Evolutionary conservation across 2,888 invertebrate genomes (phyloP), one percentile per base, ranked within the genome.

Genomic region (Pandemis heparana): DNA sequence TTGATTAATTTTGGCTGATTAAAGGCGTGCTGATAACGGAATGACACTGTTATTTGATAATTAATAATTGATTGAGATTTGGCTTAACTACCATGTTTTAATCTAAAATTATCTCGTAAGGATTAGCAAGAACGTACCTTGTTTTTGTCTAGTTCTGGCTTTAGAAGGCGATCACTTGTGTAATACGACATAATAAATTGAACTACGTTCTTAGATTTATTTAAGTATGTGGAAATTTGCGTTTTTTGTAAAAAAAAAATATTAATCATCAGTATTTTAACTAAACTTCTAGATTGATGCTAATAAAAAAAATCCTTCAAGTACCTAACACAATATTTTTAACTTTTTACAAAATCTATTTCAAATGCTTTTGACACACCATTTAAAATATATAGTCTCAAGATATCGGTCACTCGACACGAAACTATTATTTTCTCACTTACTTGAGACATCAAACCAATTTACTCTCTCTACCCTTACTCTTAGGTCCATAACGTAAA

Each of bases 1-100:
- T 68, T 14, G 32, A 32, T 38, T 32, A 63, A 73, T 68, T 59
- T 64, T 48, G 39, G 56, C 32, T 60, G 73, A 73, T 69, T 68
- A 68, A 71, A 39, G 5, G 23, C 16, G 32, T 14, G 12, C 18
- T 18, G 73, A 73, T 65, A 75, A 71, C 59, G 51, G 12, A 53
- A 51, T 61, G 74, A 65, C 59, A 23, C 18, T 23, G 60, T 53
- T 23, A 53, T 62, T 70, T 46, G 74, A 74, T 74, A 74, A 70
- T 74, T 70, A 74, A 70, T 70, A 46, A 73, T 69, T 73, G 68
- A 73, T 63, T 69, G 68, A 64, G 63, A 63, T 67, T 67, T 51
- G 12, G 39, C 38, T 60, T 32, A n/a, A n/a, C n/a, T n/a, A 46
- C 43, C 41, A 10, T 12, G 18, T 66, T 56, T 60, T 60, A 68